phyloP scores from a whole-genome alignment of 37 sponge, comb jelly and placozoan species.

The Chondrosia reniformis region DNA sequence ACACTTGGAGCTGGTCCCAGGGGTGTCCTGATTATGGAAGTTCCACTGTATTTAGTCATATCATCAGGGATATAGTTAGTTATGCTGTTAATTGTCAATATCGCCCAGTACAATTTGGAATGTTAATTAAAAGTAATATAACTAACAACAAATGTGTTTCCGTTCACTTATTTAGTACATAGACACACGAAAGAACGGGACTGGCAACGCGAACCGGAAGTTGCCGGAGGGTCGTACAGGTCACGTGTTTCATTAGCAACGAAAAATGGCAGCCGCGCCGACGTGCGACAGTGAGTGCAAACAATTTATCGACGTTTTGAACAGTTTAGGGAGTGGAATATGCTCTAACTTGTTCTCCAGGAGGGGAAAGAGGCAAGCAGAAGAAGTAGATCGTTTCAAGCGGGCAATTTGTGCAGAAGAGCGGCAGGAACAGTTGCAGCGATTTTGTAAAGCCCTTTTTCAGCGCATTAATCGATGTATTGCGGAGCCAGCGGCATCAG shows the following conservation, averaged over 20 bases:
- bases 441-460: neutral
- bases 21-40: constrained; percentile 8
- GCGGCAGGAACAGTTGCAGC: neutral
- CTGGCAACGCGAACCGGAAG: too few relatives aligned
- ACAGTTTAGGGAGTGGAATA: neutral
- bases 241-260: too few relatives aligned
- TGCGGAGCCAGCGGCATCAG: neutral
- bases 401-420: neutral
- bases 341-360: neutral
- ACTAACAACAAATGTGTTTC: too few relatives aligned
- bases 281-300: too few relatives aligned
- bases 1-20: neutral
- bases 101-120: too few relatives aligned
- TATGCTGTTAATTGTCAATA: too few relatives aligned
- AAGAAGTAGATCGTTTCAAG: neutral
- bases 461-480: neutral
- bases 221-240: too few relatives aligned
- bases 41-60: neutral
- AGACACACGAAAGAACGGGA: too few relatives aligned
- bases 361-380: neutral
- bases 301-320: neutral
- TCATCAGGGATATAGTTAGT: neutral
- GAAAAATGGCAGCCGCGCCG: too few relatives aligned
- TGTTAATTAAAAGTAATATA: too few relatives aligned
- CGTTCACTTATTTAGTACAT: too few relatives aligned